These are phyloP conservation scores for Crocodylus rhombifer DNA, from an alignment of 2,797 vertebrate genomes.

Conservation along the genomic window DNA sequence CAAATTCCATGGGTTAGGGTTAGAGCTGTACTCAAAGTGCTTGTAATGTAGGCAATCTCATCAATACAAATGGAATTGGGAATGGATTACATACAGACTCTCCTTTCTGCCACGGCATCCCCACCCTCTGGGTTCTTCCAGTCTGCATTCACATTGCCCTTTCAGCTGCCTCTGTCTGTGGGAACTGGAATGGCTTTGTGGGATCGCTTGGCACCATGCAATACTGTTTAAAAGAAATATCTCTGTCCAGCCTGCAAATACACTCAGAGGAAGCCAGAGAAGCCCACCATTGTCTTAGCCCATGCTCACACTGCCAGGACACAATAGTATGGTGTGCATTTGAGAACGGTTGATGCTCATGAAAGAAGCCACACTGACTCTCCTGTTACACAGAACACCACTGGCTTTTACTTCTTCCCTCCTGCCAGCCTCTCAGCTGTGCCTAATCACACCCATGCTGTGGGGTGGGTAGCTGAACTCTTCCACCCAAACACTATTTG, in stretches of 20 bases:
- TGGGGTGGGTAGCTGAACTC: neutral
- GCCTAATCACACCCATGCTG: neutral
- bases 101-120: neutral
- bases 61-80: rapidly evolving
- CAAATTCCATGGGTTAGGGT: neutral
- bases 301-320: neutral
- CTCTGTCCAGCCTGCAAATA: neutral
- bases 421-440: neutral
- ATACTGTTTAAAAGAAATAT: neutral
- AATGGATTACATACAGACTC: neutral
- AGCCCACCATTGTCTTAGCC: rapidly evolving
- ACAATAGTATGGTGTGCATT: rapidly evolving
- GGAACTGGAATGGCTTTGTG: neutral
- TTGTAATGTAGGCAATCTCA: neutral
- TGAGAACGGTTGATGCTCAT: neutral
- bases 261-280: neutral
- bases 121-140: neutral
- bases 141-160: rapidly evolving
- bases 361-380: neutral
- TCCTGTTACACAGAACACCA: neutral
- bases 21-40: neutral
- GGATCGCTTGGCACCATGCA: neutral
- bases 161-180: rapidly evolving
- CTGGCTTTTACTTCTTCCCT: neutral
- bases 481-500: neutral